Base-by-base conservation (phyloP, 1,140 invertebrate species). In the Centruroides sculpturatus region DNA sequence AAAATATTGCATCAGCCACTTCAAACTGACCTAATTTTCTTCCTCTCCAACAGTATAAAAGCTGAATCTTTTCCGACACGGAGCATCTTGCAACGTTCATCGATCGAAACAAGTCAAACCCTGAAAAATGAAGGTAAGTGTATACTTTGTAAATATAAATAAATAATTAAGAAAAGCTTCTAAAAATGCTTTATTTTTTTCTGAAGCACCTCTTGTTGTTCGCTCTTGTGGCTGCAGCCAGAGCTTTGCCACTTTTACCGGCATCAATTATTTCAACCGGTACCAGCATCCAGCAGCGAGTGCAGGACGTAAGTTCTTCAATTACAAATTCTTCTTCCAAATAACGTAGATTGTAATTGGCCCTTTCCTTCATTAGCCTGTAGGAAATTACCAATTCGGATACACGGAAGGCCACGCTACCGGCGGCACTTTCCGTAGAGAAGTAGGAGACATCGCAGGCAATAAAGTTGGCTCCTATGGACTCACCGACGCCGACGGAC, bases 381-480 rank as follows among this genome's bases (percentile, higher is more conserved):
- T 56, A 35, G 12, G 23, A 9, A 13, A 23, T 47, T 55, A 56
- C 36, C n/a, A 47, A 49, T 68, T 68, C 47, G 67, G 67, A 5
- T 68, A 68, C 60, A 64, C 68, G 57, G 67, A 68, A 54, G 67
- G 65, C 35, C 67, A 68, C 49, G 46, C 66, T 9, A 68, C 61
- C 36, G 67, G 67, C 36, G 67, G 67, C 7, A 66, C 66, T 11
- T 68, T 68, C 67, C 58, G 68, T 13, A 59, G 66, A 5, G 68
- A 69, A 56, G 48, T 47, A 11, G 66, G 68, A 4, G 60, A 61
- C 56, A 58, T 58, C 55, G 55, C 47, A 36, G 68, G 68, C 35
- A 61, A 59, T 34, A 63, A 66, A 11, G 35, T 66, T 35, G 68
- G 68, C 41, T 63, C 60, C 4, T 69, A 69, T 49, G 68, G 68